Evolutionary conservation across 1,140 invertebrate species (phyloP).

Genomic region (Archivesica marissinica): DNA sequence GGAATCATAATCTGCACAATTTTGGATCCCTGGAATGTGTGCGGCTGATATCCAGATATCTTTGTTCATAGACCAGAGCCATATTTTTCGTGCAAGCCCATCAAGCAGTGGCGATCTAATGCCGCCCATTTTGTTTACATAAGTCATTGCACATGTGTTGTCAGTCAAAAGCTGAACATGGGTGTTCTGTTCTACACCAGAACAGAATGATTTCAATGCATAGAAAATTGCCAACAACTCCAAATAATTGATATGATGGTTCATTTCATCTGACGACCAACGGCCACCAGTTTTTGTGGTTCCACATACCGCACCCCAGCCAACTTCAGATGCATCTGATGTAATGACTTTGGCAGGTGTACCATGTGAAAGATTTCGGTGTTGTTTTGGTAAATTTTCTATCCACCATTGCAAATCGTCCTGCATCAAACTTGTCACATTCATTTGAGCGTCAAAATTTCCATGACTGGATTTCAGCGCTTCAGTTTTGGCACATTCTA

Average conservation of each 20-base stretch:
- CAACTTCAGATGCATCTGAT: background rate
- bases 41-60: conserved; percentile 24
- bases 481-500: conserved; percentile 49
- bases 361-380: background rate
- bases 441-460: conserved; percentile 50
- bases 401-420: conserved; percentile 45
- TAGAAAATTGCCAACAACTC: conserved; percentile 42
- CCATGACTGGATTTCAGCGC: conserved; percentile 26
- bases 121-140: conserved; percentile 57
- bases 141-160: conserved; percentile 32
- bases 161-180: conserved; percentile 37
- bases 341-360: conserved; percentile 14
- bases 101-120: conserved; percentile 47
- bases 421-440: conserved; percentile 10
- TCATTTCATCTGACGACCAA: background rate
- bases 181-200: conserved; percentile 5
- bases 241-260: conserved; percentile 53
- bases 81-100: conserved; percentile 1
- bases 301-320: conserved; percentile 43
- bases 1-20: background rate
- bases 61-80: conserved; percentile 1
- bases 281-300: background rate
- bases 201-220: background rate
- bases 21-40: background rate
- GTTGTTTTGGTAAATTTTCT: conserved; percentile 33